Evolutionary conservation across 1,140 invertebrate genomes (phyloP).

Genomic region (Frieseomelitta varia): DNA sequence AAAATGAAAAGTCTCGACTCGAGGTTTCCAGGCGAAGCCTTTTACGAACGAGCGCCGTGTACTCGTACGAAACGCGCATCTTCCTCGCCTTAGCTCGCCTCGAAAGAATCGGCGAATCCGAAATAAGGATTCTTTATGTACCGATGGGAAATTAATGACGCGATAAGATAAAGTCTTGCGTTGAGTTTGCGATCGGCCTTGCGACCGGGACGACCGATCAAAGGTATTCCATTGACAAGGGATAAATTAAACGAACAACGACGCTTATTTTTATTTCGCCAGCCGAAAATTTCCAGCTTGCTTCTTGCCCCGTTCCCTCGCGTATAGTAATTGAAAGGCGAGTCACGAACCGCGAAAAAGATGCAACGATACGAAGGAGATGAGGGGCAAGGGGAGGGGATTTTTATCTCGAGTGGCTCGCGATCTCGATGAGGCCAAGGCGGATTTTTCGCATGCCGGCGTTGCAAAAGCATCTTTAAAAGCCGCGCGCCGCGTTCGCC

Average conservation of each 20-base stretch:
- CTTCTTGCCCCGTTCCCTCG: not conserved
- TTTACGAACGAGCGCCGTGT: slow-evolving; percentile 1
- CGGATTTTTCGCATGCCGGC: slow-evolving; percentile 20
- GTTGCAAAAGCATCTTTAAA: slow-evolving; percentile 6
- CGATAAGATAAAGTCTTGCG: slow-evolving; percentile 54
- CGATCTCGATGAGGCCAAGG: not conserved
- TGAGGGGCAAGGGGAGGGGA: too few species aligned
- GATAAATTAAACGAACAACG: slow-evolving; percentile 19
- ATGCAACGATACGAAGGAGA: slow-evolving; percentile 1
- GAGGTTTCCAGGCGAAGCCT: slow-evolving; percentile 39
- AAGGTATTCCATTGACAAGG: slow-evolving; percentile 39
- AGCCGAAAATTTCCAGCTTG: not conserved
- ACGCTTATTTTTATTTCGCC: slow-evolving; percentile 3
- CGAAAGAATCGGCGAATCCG: slow-evolving; percentile 1
- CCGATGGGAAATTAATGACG: slow-evolving; percentile 55
- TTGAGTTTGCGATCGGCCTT: slow-evolving; percentile 42
- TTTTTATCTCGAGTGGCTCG: slow-evolving; percentile 8
- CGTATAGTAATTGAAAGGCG: slow-evolving; percentile 11
- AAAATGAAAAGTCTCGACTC: slow-evolving; percentile 50
- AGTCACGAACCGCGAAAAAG: slow-evolving; percentile 4
- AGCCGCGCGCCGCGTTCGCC: not conserved
- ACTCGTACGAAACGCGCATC: slow-evolving; percentile 1
- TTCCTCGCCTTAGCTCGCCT: not conserved
- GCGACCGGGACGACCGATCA: slow-evolving; percentile 29
- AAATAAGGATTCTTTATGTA: slow-evolving; percentile 50